Evolutionary conservation across 2,888 invertebrate species (phyloP), one percentile per base, ranked within the genome.

Genomic region (Eristalis intricaria): DNA sequence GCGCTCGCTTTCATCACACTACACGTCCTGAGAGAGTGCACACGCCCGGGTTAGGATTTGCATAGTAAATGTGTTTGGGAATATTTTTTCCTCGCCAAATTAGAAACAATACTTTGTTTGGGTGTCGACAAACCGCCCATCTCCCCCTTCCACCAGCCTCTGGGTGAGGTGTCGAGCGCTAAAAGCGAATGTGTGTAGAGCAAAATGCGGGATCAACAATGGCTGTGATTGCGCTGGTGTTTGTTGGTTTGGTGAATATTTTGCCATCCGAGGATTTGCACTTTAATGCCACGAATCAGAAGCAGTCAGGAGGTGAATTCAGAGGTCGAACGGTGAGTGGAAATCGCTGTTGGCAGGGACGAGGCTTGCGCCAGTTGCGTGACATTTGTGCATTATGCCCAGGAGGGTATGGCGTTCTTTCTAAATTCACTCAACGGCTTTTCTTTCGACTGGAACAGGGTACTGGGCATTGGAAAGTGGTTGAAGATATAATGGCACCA

Each of bases 31-130:
- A 22, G 29, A 22, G 29, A 32, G 69, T 26, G 61, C 26, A 35
- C 26, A 35, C 40, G 38, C n/a, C 29, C 22, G 23, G 32, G 11
- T 56, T n/a, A 29, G 56, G 32, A 78, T 78, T 83, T 83, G 83
- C 73, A 83, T 83, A 71, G 68, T 50, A 65, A 82, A 82, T 82
- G 58, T 38, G 29, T 68, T 68, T 40, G 78, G 63, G 58, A 83
- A 73, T 73, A 73, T 73, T 73, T 78, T 83, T 71, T 38, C 8
- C 50, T 50, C 40, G 13, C 40, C 32, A 83, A 73, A 40, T 58
- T 58, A 43, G 73, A 66, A 66, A 75, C 35, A 58, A 58, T 35
- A 50, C 50, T 50, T 50, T 50, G 50, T 50, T 50, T 19, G 50
- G 50, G 19, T 50, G 50, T 5, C 7, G 19, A 19, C 50, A 50